Evolutionary conservation across 2,113 vertebrate genomes (phyloP), one percentile per base, ranked within the genome.

Genomic region (Prolemur simus): DNA sequence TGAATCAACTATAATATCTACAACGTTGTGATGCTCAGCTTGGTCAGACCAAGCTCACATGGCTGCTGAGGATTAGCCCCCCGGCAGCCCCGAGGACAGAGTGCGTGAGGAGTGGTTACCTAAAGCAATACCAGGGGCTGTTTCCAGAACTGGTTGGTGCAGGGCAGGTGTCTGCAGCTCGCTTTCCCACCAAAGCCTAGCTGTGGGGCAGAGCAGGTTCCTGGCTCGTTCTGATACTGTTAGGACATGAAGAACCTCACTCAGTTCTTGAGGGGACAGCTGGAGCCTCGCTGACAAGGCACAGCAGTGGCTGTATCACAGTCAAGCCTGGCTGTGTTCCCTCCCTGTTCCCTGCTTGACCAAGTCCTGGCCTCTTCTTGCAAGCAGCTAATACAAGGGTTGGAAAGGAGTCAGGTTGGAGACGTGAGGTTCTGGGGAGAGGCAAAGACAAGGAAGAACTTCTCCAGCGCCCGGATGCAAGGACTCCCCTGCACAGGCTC

Each of bases 221-320:
- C 20, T 5, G 15, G 27, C 54, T 54, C 47, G 68, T 86, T 78
- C 29, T 1, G 13, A 73, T 63, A 45, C 23, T 6, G 2, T 29
- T 13, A 68, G 34, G 49, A 8, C 39, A 34, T 23, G 82, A 66
- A 80, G 47, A 80, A 63, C 8, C 21, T 27, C n/a, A 18, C 17
- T 11, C n/a, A 9, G 32, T 9, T 77, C 47, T 37, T 7, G 27
- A 56, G 77, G 21, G 42, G n/a, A 20, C 18, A n/a, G 27, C 27
- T 10, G 13, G 66, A 52, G 27, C 34, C 13, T 10, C 1, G 0
- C 4, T 0, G 17, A 42, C 3, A 23, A 64, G 63, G 18, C 25
- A 54, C 52, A 54, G 6, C 42, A 4, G 34, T n/a, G 47, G 14
- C 58, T 86, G 5, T 12, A 1, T 73, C 34, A 32, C 8, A 37